Base-by-base conservation (phyloP, 2,113 vertebrate species). In the Seriola dumerili region DNA sequence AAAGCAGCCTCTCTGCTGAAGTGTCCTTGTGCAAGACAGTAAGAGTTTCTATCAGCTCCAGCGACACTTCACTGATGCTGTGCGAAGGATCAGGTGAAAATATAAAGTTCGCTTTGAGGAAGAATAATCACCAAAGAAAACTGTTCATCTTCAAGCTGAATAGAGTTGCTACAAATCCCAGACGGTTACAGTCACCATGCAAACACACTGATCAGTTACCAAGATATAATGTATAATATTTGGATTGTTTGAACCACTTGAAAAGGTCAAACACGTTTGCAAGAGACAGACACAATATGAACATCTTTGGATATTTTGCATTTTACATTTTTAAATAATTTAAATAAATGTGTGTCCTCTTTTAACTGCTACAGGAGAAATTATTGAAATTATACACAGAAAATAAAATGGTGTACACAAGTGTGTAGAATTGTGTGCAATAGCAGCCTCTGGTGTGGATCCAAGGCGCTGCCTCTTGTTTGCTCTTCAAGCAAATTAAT, bases 401-500 rank as follows among this genome's bases (percentile, higher is more conserved):
- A 50, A 46, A 38, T 21, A 4, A 72, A 57, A 23, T 55, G 42
- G 5, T 19, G 12, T 1, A 21, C 29, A 63, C 10, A 63, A 0
- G 4, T 82, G 25, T 52, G 23, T 4, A 29, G 8, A 36, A 10
- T 2, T 29, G 19, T 34, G 79, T 32, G 4, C 62, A 76, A 72
- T n/a, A 81, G 76, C 76, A 76, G n/a, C 75, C 75, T 72, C 80
- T 85, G 13, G 73, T 88, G 83, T 50, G 13, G 40, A 55, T 52
- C 14, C 29, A 32, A 21, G 54, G 80, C 61, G 17, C 34, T 42
- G 1, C 68, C 1, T 21, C 44, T 46, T 8, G 0, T 66, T 25
- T 58, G n/a, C 13, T 77, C 16, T 8, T 21, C 1, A 0, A 14
- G 61, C 4, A 57, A 16, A 77, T 72, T 34, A 13, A 59, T 59